Conservation (phyloP, 2,797 vertebrate genomes). For the Sebastolobus altivelis region DNA sequence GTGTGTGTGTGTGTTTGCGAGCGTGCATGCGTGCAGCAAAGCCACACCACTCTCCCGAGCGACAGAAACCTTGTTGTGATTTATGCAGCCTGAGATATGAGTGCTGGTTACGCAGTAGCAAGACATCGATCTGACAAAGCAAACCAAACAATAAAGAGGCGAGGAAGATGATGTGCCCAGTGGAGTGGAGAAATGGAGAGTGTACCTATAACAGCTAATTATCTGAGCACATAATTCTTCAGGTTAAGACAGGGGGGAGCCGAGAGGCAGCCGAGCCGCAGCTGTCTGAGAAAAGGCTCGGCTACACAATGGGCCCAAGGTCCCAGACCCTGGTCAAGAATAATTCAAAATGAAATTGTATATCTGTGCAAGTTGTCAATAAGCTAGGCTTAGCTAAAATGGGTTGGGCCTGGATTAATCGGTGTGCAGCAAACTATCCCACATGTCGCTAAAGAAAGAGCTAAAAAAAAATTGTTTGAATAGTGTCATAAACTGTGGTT, state of each 20-base stretch:
- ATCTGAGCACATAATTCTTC: constrained; percentile 89
- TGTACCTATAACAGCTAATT: constrained; percentile 90
- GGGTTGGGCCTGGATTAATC: constrained; percentile 28
- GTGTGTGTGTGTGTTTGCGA: constrained; percentile 21
- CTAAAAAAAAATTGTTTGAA: neutral
- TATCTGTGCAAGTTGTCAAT: constrained; percentile 34
- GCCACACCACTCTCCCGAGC: constrained; percentile 78
- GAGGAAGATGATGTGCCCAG: constrained; percentile 90
- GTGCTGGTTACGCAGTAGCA: constrained; percentile 89
- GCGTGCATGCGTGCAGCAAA: constrained; percentile 62
- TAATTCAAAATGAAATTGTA: constrained; percentile 57
- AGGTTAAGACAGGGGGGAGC: constrained; percentile 86
- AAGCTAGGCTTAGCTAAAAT: constrained; percentile 28
- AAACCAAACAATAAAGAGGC: constrained; percentile 90
- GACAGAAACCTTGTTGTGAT: constrained; percentile 89
- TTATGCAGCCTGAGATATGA: constrained; percentile 88
- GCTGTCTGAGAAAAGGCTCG: constrained; percentile 69
- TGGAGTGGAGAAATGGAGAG: constrained; percentile 89
- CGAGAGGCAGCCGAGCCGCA: constrained; percentile 76
- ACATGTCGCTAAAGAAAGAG: constrained; percentile 14
- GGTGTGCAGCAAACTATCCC: constrained; percentile 25
- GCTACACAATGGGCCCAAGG: constrained; percentile 67
- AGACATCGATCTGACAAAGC: constrained; percentile 90
- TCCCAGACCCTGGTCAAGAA: constrained; percentile 65
- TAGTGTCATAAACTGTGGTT: neutral